These are phyloP conservation scores for Xerus inauris DNA, from an alignment of 2,113 vertebrate genomes.

Conservation along the genomic window DNA sequence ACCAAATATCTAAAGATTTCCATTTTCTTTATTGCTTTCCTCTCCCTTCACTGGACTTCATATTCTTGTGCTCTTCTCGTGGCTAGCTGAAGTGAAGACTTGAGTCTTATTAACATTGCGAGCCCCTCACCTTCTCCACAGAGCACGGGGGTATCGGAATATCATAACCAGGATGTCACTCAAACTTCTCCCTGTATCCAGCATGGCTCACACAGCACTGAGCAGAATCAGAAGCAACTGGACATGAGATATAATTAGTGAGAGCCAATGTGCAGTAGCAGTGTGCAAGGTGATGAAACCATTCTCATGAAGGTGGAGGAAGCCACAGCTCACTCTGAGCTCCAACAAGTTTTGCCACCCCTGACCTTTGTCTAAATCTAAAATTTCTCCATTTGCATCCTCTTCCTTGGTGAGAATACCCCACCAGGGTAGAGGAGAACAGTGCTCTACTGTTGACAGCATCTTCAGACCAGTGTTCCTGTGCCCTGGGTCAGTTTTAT, in stretches of 20 bases:
- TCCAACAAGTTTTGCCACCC: neutral
- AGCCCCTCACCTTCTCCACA: neutral
- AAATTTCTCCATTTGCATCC: neutral
- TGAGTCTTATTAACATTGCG: conserved; percentile 38
- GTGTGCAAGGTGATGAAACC: neutral
- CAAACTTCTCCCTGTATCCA: neutral
- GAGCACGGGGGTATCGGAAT: neutral
- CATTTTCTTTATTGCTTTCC: conserved; percentile 65
- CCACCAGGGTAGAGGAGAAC: neutral
- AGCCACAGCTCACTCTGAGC: too few relatives aligned
- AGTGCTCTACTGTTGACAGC: rapidly evolving
- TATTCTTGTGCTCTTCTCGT: neutral
- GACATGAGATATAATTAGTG: neutral
- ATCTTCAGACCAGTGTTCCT: neutral
- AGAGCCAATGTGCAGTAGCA: rapidly evolving
- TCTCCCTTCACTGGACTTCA: conserved; percentile 36
- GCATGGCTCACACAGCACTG: neutral
- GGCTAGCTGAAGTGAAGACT: conserved; percentile 2
- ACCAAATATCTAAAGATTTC: conserved; percentile 54
- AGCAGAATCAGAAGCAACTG: neutral
- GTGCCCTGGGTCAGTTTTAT: neutral
- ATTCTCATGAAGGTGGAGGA: neutral
- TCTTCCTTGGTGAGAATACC: neutral
- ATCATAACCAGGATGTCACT: conserved; percentile 62
- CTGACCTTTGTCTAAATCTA: neutral